These are phyloP conservation scores for Paracentrotus lividus DNA, from an alignment of 53 echinoderm and acorn worm species.

Conservation along the genomic window DNA sequence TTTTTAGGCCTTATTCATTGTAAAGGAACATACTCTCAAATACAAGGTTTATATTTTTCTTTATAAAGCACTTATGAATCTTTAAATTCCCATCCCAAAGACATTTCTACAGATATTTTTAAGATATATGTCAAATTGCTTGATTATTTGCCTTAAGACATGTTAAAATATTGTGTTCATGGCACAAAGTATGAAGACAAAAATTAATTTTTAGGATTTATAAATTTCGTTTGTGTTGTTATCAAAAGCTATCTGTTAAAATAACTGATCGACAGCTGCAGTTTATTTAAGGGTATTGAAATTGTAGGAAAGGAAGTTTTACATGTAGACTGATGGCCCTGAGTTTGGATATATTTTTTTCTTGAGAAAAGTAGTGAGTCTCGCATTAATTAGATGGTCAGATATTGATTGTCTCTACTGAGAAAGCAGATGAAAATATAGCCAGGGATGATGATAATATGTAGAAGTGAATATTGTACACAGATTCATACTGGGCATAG, in stretches of 20 bases:
- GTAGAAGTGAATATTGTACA: not conserved
- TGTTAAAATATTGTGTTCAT: too few relatives aligned
- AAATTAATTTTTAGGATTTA: too few relatives aligned
- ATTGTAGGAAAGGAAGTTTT: not conserved
- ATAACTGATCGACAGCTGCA: slow-evolving; percentile 13
- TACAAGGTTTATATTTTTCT: too few relatives aligned
- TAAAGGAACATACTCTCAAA: too few relatives aligned
- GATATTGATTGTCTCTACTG: not conserved
- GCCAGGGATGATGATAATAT: not conserved
- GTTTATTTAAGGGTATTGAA: not conserved
- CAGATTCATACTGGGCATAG: not conserved
- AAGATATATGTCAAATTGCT: too few relatives aligned
- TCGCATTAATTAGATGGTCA: not conserved
- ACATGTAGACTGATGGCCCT: slow-evolving; percentile 37
- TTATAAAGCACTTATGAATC: too few relatives aligned
- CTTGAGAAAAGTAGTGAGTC: not conserved
- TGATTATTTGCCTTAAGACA: too few relatives aligned
- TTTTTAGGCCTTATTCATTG: too few relatives aligned
- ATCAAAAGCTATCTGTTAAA: not conserved
- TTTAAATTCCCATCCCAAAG: too few relatives aligned
- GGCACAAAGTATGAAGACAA: too few relatives aligned
- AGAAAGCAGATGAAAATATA: not conserved
- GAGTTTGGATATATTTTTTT: not conserved
- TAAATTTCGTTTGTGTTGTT: not conserved
- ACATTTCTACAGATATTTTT: too few relatives aligned